Evolutionary conservation across 2,113 vertebrate genomes (phyloP).

Genomic region (Corvus cornix): DNA sequence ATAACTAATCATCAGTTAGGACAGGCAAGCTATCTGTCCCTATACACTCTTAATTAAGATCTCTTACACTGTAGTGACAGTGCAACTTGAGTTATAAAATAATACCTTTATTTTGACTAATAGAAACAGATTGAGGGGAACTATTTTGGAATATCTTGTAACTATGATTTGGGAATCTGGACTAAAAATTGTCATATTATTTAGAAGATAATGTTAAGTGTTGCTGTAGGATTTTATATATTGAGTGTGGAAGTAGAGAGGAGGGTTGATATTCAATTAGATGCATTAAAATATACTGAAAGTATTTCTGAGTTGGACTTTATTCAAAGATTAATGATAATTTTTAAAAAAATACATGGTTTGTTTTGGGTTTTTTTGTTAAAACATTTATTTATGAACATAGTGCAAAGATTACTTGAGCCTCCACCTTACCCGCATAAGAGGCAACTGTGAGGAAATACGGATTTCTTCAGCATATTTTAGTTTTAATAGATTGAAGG

Average conservation of each 20-base stretch:
- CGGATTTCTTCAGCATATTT: not conserved
- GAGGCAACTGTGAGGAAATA: not conserved
- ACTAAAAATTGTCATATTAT: not conserved
- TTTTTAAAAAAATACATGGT: not conserved
- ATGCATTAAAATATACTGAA: not conserved
- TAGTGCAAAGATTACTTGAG: not conserved
- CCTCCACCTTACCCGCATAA: not conserved
- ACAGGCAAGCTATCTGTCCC: not conserved
- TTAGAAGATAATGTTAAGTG: not conserved
- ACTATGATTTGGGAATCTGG: not conserved
- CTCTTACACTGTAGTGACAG: not conserved
- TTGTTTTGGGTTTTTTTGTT: not conserved
- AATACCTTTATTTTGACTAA: not conserved
- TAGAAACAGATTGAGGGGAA: not conserved
- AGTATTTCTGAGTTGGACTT: not conserved
- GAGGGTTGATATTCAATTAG: not conserved
- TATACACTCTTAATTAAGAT: not conserved
- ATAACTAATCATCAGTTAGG: not conserved
- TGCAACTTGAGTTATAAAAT: not conserved
- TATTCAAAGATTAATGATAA: not conserved
- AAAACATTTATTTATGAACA: not conserved
- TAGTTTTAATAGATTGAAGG: not conserved
- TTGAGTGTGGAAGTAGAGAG: accelerated
- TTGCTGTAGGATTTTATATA: not conserved
- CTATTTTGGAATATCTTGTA: not conserved